Evolutionary conservation across 30 jellyfish, hydroid and myxozoan genomes (phyloP).

Genomic region (Aurelia aurita): DNA sequence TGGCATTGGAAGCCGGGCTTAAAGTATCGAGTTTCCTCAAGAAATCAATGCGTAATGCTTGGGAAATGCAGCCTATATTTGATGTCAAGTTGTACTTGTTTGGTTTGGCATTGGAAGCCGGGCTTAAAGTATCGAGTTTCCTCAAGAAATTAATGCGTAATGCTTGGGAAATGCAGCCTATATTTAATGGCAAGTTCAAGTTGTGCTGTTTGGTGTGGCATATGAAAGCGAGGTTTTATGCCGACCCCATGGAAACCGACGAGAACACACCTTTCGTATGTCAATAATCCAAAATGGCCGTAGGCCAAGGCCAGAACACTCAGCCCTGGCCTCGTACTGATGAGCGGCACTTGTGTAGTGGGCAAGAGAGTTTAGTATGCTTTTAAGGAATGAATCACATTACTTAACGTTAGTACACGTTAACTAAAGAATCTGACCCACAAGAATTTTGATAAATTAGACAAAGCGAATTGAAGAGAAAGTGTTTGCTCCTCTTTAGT

Average conservation of each 20-base stretch:
- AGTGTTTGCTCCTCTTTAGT: not conserved
- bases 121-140: too few species aligned
- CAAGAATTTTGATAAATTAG: conserved; percentile 1
- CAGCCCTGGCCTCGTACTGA: conserved; percentile 12
- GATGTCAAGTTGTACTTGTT: too few species aligned
- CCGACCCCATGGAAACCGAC: too few species aligned
- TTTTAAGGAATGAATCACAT: conserved; percentile 6
- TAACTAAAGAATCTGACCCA: conserved; percentile 33
- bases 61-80: too few species aligned
- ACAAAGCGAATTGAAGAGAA: not conserved
- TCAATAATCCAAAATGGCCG: conserved; percentile 21
- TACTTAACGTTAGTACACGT: not conserved
- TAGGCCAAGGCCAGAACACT: conserved; percentile 11
- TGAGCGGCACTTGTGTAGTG: conserved; percentile 33
- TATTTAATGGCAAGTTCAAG: not conserved
- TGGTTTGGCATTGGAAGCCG: too few species aligned
- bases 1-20: too few species aligned
- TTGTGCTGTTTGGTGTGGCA: not conserved
- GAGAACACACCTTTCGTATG: too few species aligned
- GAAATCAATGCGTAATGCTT: too few species aligned
- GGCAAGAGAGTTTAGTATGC: not conserved
- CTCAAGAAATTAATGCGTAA: too few species aligned
- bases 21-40: too few species aligned
- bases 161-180: too few species aligned
- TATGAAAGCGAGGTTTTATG: too few species aligned